These are phyloP conservation scores for Bacillus rossius DNA, from an alignment of 1,140 invertebrate species.

Conservation along the genomic window DNA sequence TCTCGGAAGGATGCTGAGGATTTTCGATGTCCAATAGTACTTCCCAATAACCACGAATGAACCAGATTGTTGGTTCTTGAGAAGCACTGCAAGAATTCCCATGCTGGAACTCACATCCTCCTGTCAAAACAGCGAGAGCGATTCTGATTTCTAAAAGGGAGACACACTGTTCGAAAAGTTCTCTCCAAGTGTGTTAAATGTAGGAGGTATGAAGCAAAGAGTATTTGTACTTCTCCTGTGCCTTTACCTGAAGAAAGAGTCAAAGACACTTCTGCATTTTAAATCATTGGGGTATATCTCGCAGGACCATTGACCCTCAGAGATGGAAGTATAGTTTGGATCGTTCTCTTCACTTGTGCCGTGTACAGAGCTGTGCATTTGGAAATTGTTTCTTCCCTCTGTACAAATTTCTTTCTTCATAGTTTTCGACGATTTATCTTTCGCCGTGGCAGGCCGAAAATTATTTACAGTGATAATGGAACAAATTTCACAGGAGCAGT, in stretches of 20 bases:
- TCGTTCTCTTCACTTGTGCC: slow-evolving; percentile 37
- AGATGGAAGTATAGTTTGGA: slow-evolving; percentile 28
- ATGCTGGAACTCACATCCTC: slow-evolving; percentile 16
- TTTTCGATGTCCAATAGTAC: slow-evolving; percentile 14
- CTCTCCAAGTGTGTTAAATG: slow-evolving; percentile 31
- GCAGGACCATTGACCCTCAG: slow-evolving; percentile 30
- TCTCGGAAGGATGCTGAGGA: background rate
- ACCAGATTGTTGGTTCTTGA: slow-evolving; percentile 10
- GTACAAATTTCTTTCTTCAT: slow-evolving; percentile 28
- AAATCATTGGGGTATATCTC: slow-evolving; percentile 27
- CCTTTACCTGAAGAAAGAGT: slow-evolving; percentile 25
- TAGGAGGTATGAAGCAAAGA: slow-evolving; percentile 25
- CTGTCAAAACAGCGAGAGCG: slow-evolving; percentile 20
- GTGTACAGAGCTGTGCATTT: slow-evolving; percentile 36
- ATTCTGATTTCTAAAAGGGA: slow-evolving; percentile 28
- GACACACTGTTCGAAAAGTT: slow-evolving; percentile 23
- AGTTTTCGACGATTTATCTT: slow-evolving; percentile 33
- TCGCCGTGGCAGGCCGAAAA: slow-evolving; percentile 29
- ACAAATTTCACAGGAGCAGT: slow-evolving; percentile 33
- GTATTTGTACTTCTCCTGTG: slow-evolving; percentile 17
- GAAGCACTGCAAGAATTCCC: slow-evolving; percentile 5
- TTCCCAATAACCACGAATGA: slow-evolving; percentile 12
- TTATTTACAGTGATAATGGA: slow-evolving; percentile 41
- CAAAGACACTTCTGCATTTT: slow-evolving; percentile 24
- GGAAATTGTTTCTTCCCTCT: slow-evolving; percentile 31